Percentiles rank a stretch among this genome's conserved stretches.
Conservation (phyloP, 2,797 vertebrate genomes). For the Thalassophryne amazonica region DNA sequence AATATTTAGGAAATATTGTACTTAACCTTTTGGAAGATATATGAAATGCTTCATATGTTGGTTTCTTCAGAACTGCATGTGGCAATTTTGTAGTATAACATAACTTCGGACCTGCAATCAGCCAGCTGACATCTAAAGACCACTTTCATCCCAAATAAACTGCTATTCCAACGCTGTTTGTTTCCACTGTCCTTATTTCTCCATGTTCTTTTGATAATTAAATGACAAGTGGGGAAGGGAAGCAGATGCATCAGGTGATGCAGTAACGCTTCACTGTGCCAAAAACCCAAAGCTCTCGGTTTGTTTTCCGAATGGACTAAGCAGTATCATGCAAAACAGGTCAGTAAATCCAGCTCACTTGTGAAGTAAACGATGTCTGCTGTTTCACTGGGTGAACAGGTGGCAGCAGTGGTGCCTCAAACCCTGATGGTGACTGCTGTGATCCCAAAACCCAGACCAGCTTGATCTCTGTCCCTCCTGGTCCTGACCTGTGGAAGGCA, state of each 20-base stretch:
- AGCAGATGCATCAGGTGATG: conserved; percentile 29
- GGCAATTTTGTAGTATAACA: no score
- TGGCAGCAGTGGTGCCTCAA: background rate
- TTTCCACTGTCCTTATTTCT: no score
- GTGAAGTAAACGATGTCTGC: conserved; percentile 69
- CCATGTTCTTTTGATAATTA: no score
- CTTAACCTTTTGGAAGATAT: no score
- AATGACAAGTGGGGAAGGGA: no score
- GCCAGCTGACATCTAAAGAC: no score
- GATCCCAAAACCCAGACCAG: conserved; percentile 56
- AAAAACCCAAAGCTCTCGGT: background rate
- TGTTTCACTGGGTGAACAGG: conserved; percentile 70
- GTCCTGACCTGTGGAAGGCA: conserved; percentile 92
- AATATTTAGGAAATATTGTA: no score
- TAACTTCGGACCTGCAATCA: no score
- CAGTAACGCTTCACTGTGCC: background rate
- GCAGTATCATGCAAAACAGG: conserved; percentile 44
- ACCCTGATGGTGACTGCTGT: background rate
- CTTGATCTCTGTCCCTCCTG: conserved; percentile 83
- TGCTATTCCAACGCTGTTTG: no score
- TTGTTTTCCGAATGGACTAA: conserved; percentile 1
- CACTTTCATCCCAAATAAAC: no score
- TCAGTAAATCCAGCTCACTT: conserved; percentile 72
- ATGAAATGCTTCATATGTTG: no score
- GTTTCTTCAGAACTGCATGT: no score